Evolutionary conservation across 2,797 vertebrate species (phyloP), one percentile per base, ranked within the genome.

Genomic region (Anabacerthia variegaticeps): DNA sequence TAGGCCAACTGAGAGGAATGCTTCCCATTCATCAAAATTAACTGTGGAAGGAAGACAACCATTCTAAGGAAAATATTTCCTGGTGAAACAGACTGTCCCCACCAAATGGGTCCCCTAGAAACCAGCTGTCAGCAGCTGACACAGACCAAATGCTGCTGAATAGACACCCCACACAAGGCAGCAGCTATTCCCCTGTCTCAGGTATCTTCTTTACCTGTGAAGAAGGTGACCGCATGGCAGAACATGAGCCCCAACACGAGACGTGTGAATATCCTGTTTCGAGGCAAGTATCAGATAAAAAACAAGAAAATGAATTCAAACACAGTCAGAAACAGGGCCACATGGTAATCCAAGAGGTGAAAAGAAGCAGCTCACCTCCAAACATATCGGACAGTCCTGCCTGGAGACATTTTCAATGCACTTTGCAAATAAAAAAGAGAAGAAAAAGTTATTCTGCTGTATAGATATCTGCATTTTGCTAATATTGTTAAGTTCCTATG

Each of bases 321-420:
- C 2, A 5, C 18, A 12, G 15, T 10, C 24, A 68, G 44, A 77
- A 79, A 13, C 0, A 59, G 8, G 22, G 48, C 14, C 27, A n/a
- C 7, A 4, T 4, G 19, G 14, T 21, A 32, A 28, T 10, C 3
- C 21, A 6, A 16, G 16, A 49, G 15, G n/a, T 2, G 4, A 48
- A 88, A 75, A 69, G 43, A 3, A 67, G 19, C 8, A 49, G 76
- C 97, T 97, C 92, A 99, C 99, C 99, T 99, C 99, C 98, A 99
- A 98, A 95, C 99, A 99, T 89, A 99, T 99, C 0, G 99, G 98
- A 74, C 99, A 99, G 97, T 99, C 98, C 97, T 99, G 99, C 90
- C 99, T 98, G 26, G 99, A 99, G 61, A 99, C 99, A 37, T 99
- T 99, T 98, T 99, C 99, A 85, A 99, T 99, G 96, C 99, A 99